These are phyloP conservation scores for Solenodon paradoxus DNA, from an alignment of 2,113 vertebrate species.

Conservation along the genomic window DNA sequence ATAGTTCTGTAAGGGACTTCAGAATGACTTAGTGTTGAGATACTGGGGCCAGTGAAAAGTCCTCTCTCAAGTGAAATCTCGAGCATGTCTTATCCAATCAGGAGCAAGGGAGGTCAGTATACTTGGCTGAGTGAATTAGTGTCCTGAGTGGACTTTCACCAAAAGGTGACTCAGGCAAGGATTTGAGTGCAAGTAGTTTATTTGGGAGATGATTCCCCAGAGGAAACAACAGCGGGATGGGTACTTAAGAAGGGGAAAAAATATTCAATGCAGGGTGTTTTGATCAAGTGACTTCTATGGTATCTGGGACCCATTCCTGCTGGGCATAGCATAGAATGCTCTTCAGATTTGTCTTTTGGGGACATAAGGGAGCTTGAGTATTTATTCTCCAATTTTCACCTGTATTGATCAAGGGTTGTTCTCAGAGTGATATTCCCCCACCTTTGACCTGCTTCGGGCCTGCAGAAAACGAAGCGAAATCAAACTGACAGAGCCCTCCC, in stretches of 20 bases:
- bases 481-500: not conserved
- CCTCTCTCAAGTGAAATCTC: not conserved
- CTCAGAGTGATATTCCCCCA: not conserved
- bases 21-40: not conserved
- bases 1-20: not conserved
- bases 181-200: not conserved
- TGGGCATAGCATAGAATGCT: not conserved
- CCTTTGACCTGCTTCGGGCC: not conserved
- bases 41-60: not conserved
- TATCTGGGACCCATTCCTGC: not conserved
- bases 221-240: not conserved
- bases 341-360: not conserved
- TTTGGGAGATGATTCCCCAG: not conserved
- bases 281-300: not conserved
- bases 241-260: not conserved
- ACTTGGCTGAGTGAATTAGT: not conserved
- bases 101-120: not conserved
- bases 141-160: not conserved
- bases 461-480: not conserved
- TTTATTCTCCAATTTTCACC: not conserved
- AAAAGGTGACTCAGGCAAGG: not conserved
- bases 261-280: not conserved
- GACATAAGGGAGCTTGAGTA: not conserved
- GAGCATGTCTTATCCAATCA: not conserved
- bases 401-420: not conserved